Percentiles rank a stretch among this genome's conserved stretches.
Evolutionary conservation across 1,140 invertebrate species (phyloP).

Genomic region (Drosophila kanapiae): DNA sequence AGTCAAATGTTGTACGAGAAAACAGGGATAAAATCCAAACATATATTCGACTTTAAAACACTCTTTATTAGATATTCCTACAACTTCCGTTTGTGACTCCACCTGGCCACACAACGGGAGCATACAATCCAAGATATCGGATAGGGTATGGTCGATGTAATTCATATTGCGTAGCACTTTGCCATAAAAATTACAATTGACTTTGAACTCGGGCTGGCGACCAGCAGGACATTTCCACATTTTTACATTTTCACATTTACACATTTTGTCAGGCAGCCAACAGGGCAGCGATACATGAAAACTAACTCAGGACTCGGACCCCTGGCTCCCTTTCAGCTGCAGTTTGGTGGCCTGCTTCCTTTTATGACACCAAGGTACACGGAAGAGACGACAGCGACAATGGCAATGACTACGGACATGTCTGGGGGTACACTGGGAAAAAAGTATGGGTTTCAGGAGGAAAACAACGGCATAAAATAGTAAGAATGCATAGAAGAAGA

Average conservation of each 20-base stretch:
- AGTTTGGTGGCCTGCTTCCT: slow-evolving; percentile 63
- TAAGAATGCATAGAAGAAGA: not conserved
- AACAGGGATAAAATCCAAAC: too few relatives aligned
- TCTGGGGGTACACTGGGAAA: slow-evolving; percentile 18
- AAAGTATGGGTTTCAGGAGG: not conserved
- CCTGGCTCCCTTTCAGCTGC: slow-evolving; percentile 25
- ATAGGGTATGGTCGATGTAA: slow-evolving; percentile 50
- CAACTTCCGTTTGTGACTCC: not conserved
- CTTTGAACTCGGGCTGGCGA: slow-evolving; percentile 71
- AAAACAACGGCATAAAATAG: not conserved
- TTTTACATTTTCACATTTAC: slow-evolving; percentile 57
- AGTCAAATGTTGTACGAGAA: slow-evolving; percentile 22
- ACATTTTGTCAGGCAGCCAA: slow-evolving; percentile 77
- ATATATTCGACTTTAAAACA: slow-evolving; percentile 16
- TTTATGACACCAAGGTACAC: slow-evolving; percentile 81
- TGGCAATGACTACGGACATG: slow-evolving; percentile 35
- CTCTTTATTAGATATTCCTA: slow-evolving; percentile 10
- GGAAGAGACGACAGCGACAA: slow-evolving; percentile 45
- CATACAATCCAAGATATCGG: not conserved
- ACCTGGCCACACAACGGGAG: not conserved
- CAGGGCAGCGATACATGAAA: slow-evolving; percentile 67
- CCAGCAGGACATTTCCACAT: slow-evolving; percentile 71
- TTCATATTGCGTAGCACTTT: slow-evolving; percentile 74
- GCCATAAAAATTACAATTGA: slow-evolving; percentile 80
- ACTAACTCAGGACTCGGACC: slow-evolving; percentile 57